Conservation (phyloP, 2,113 vertebrate genomes). For the Psettodes erumei region DNA sequence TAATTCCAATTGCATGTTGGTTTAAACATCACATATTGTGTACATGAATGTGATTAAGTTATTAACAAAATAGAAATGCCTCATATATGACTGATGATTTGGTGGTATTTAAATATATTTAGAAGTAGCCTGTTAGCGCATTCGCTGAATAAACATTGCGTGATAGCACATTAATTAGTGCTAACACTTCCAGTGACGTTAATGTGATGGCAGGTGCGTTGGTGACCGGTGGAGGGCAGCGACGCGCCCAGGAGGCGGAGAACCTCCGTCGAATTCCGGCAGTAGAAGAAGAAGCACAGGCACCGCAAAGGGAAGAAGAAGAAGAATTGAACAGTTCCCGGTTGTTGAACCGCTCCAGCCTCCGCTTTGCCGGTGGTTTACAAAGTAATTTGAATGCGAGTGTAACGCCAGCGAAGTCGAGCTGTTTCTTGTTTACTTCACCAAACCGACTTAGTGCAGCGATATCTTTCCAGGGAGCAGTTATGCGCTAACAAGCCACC, state of each 20-base stretch:
- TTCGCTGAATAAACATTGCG: too few relatives aligned
- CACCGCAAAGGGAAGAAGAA: slow-evolving; percentile 53
- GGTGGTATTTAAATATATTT: too few relatives aligned
- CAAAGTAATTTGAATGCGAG: background rate
- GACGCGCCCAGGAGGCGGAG: fast-evolving
- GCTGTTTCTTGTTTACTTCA: background rate
- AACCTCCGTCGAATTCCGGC: background rate
- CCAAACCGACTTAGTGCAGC: background rate
- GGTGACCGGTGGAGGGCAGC: slow-evolving; percentile 36
- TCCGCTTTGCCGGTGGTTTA: slow-evolving; percentile 44
- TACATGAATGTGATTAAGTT: too few relatives aligned
- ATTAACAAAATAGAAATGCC: too few relatives aligned
- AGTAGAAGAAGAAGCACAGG: slow-evolving; percentile 35
- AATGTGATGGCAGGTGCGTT: background rate
- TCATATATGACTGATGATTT: too few relatives aligned
- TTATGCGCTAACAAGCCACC: slow-evolving; percentile 35
- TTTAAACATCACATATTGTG: background rate
- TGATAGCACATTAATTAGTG: too few relatives aligned
- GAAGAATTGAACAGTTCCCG: slow-evolving; percentile 84
- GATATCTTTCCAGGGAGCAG: slow-evolving; percentile 9
- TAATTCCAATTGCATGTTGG: too few relatives aligned
- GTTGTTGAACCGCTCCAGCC: slow-evolving; percentile 76
- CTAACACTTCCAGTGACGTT: background rate
- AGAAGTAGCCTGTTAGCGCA: background rate
- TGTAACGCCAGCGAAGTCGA: background rate